Evolutionary conservation across 2,113 vertebrate species (phyloP).

Genomic region (Pogonocichla stellata): DNA sequence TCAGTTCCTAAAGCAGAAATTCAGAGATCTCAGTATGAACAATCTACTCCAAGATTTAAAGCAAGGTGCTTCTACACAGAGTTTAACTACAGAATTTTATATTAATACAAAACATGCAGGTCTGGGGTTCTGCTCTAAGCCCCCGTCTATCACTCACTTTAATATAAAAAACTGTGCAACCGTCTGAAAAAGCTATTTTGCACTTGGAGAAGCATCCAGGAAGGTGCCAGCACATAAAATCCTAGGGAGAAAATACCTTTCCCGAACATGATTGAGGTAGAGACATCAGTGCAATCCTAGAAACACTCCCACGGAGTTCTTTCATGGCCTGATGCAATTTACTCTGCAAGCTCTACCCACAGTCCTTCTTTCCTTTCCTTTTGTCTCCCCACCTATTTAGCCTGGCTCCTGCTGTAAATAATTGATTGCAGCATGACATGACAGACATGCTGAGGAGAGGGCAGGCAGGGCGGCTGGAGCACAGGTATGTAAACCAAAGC

Average conservation of each 20-base stretch:
- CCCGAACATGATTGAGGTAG: neutral
- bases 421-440: neutral
- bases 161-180: neutral
- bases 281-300: neutral
- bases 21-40: neutral
- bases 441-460: neutral
- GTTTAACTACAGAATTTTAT: neutral
- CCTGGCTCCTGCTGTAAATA: constrained; percentile 19
- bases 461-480: neutral
- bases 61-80: neutral
- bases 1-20: neutral
- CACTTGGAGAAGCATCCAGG: neutral
- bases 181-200: neutral
- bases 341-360: neutral
- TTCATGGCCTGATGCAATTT: neutral
- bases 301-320: neutral
- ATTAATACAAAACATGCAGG: neutral
- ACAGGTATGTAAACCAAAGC: neutral
- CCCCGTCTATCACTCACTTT: neutral
- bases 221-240: neutral
- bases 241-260: neutral
- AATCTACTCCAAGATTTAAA: neutral
- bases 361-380: neutral
- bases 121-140: neutral
- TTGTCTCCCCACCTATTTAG: constrained; percentile 25